Conservation (phyloP, 2,888 invertebrate species). For the Papilio protenor region DNA sequence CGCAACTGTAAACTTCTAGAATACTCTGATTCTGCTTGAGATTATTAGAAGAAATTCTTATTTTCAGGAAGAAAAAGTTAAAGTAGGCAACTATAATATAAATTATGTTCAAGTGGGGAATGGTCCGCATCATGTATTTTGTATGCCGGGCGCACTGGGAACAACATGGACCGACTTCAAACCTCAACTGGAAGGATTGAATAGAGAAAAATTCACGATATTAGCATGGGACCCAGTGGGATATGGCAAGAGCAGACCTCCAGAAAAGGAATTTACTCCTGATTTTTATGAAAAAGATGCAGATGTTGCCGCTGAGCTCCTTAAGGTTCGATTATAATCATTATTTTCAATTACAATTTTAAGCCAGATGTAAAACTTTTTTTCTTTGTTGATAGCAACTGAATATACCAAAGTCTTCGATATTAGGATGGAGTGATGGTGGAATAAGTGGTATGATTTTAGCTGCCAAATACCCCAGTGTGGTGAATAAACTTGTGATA, state of each 20-base stretch:
- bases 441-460: slow-evolving; percentile 91
- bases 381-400: slow-evolving; percentile 76
- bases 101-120: slow-evolving; percentile 85
- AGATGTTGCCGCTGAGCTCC: slow-evolving; percentile 86
- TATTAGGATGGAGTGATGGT: slow-evolving; percentile 96
- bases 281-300: slow-evolving; percentile 92
- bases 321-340: slow-evolving; percentile 80
- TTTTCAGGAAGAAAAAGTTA: slow-evolving; percentile 86
- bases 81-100: slow-evolving; percentile 83
- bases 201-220: slow-evolving; percentile 85
- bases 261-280: slow-evolving; percentile 87
- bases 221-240: slow-evolving; percentile 95
- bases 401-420: slow-evolving; percentile 87
- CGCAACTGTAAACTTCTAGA: background rate
- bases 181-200: slow-evolving; percentile 88
- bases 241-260: slow-evolving; percentile 93
- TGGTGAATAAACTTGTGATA: slow-evolving; percentile 88
- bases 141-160: slow-evolving; percentile 93
- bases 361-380: background rate
- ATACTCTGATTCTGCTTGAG: background rate
- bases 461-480: slow-evolving; percentile 88
- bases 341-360: background rate
- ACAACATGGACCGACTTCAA: slow-evolving; percentile 93
- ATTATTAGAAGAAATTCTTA: slow-evolving; percentile 30
- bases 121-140: slow-evolving; percentile 86